Conservation (phyloP, 2,888 invertebrate species). For the Nysson spinosus region DNA sequence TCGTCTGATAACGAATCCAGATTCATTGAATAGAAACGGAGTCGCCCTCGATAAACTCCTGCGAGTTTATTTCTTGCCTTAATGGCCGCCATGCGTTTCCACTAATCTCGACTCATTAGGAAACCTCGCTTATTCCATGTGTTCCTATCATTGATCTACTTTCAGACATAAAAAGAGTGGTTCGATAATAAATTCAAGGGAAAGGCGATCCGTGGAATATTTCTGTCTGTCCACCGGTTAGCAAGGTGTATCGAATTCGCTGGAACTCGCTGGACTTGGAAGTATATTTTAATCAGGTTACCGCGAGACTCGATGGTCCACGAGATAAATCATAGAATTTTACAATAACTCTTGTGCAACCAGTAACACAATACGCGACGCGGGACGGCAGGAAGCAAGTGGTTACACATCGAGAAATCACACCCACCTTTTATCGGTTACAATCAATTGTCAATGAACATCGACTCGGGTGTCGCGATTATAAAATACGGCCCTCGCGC, state of each 20-base stretch:
- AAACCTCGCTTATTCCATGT: constrained; percentile 2
- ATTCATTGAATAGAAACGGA: constrained; percentile 18
- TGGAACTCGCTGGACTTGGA: not conserved
- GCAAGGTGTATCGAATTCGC: constrained; percentile 10
- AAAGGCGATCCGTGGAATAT: constrained; percentile 26
- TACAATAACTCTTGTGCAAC: constrained; percentile 18
- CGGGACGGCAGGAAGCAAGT: constrained; percentile 1
- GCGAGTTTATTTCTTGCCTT: constrained; percentile 26
- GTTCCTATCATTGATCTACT: constrained; percentile 25
- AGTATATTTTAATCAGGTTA: constrained; percentile 26
- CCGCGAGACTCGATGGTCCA: constrained; percentile 30
- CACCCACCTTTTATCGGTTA: constrained; percentile 44
- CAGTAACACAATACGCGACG: not conserved
- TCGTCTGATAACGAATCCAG: constrained; percentile 36
- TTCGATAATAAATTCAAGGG: constrained; percentile 12
- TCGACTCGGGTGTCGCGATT: not conserved
- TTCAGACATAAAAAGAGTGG: constrained; percentile 18
- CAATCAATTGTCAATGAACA: constrained; percentile 14
- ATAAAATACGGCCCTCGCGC: not conserved
- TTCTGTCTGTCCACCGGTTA: constrained; percentile 13
- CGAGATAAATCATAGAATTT: constrained; percentile 41
- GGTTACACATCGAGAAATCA: constrained; percentile 33
- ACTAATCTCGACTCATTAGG: constrained; percentile 26
- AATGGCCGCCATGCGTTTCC: constrained; percentile 6
- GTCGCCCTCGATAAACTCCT: constrained; percentile 29